Evolutionary conservation across 2,888 invertebrate genomes (phyloP).

Genomic region (Agriopis marginaria): DNA sequence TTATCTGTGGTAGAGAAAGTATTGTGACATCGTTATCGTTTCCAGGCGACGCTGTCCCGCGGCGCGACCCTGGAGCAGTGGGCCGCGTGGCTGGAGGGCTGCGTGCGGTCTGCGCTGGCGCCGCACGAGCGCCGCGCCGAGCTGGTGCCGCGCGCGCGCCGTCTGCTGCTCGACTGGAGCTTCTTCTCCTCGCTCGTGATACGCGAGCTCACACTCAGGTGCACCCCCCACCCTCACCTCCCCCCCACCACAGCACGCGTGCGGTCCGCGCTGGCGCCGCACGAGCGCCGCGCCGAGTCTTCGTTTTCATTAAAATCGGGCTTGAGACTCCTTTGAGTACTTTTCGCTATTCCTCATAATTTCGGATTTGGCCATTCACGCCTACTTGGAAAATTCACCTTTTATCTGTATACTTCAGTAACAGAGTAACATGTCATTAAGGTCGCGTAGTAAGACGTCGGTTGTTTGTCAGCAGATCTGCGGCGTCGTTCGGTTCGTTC

Average conservation of each 20-base stretch:
- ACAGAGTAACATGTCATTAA: neutral
- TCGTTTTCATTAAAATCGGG: no score
- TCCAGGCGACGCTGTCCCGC: slow-evolving; percentile 93
- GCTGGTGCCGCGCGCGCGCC: slow-evolving; percentile 92
- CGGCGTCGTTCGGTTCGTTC: slow-evolving; percentile 99
- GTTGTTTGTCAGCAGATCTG: slow-evolving; percentile 91
- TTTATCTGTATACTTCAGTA: no score
- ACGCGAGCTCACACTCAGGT: slow-evolving; percentile 95
- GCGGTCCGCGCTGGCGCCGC: no score
- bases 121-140: slow-evolving; percentile 94
- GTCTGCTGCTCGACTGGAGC: slow-evolving; percentile 99
- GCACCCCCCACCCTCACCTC: slow-evolving; percentile 59
- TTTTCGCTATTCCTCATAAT: no score
- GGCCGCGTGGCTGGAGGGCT: slow-evolving; percentile 98
- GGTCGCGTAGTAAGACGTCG: neutral
- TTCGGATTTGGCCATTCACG: no score
- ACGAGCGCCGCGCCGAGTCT: no score
- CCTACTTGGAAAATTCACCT: no score
- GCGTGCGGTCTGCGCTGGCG: slow-evolving; percentile 95
- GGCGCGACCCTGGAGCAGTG: slow-evolving; percentile 98
- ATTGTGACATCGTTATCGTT: neutral
- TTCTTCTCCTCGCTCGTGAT: slow-evolving; percentile 99
- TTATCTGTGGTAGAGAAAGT: neutral
- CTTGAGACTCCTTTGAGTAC: no score
- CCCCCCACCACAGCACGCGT: slow-evolving; percentile 76